Conservation (phyloP, 2,113 vertebrate genomes). For the Gadus macrocephalus region DNA sequence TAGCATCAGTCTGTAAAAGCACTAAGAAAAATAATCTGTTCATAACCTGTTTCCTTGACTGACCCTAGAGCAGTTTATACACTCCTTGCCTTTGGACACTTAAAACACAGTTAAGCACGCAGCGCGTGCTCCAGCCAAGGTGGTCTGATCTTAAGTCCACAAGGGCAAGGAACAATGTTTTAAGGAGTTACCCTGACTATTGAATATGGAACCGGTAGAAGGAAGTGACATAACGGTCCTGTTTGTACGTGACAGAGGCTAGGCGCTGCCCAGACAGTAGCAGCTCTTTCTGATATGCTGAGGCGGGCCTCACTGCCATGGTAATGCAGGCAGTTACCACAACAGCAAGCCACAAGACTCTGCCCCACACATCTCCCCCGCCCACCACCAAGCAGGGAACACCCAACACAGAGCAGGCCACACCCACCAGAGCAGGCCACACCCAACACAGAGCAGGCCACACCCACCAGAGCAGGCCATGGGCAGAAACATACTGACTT, state of each 20-base stretch:
- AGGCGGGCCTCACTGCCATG: conserved; percentile 46
- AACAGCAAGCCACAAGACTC: conserved; percentile 57
- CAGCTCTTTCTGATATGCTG: conserved; percentile 73
- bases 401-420: conserved; percentile 24
- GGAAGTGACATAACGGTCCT: conserved; percentile 45
- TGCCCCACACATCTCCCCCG: background rate
- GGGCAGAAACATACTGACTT: conserved; percentile 26
- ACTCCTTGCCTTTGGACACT: conserved; percentile 58
- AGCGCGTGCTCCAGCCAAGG: conserved; percentile 13
- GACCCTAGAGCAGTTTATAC: no score
- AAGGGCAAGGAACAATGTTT: conserved; percentile 38
- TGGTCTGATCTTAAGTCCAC: conserved; percentile 43
- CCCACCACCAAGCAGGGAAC: no score
- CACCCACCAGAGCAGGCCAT: conserved; percentile 50
- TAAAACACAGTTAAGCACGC: conserved; percentile 42
- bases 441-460: conserved; percentile 16
- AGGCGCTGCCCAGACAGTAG: conserved; percentile 84
- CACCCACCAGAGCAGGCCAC: conserved; percentile 49
- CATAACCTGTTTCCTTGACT: no score
- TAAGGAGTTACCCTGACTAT: no score
- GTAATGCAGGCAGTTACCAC: conserved; percentile 56
- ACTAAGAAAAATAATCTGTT: no score
- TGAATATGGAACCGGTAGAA: no score
- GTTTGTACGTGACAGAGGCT: conserved; percentile 72
- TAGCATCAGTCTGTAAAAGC: no score